These are phyloP conservation scores for Toxostoma redivivum DNA, from an alignment of 2,113 vertebrate genomes.

Conservation along the genomic window DNA sequence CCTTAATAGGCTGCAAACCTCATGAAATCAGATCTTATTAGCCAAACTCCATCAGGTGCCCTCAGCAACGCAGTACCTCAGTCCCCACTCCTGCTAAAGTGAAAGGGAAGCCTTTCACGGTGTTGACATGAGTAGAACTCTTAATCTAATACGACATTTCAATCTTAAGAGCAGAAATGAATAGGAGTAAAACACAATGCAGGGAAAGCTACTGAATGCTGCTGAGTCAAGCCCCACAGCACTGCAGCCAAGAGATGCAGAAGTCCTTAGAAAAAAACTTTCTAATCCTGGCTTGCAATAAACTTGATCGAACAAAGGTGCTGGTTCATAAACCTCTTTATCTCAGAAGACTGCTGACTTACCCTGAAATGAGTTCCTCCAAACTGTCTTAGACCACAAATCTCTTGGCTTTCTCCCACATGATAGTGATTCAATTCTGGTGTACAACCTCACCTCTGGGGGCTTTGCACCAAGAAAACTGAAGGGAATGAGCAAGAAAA, in stretches of 20 bases:
- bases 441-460: background rate
- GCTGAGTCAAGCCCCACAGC: constrained; percentile 26
- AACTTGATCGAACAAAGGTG: background rate
- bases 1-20: constrained; percentile 69
- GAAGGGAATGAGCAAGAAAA: background rate
- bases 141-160: constrained; percentile 65
- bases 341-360: background rate
- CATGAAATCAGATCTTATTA: constrained; percentile 73
- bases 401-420: background rate
- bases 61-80: background rate
- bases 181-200: background rate
- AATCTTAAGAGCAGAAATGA: constrained; percentile 23
- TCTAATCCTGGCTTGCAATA: background rate
- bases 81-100: background rate
- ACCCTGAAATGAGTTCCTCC: background rate
- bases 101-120: constrained; percentile 33
- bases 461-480: background rate
- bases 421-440: background rate
- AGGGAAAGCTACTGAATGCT: background rate
- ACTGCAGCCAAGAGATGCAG: background rate
- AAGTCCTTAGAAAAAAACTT: background rate
- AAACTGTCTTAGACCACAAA: background rate
- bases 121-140: constrained; percentile 56
- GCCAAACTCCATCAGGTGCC: constrained; percentile 51
- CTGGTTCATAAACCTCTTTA: background rate